A percentile compares a stretch with the other conserved stretches of the same genome.
Evolutionary conservation across 2,797 vertebrate genomes (phyloP).

Genomic region (Notoglanidium macrostoma): DNA sequence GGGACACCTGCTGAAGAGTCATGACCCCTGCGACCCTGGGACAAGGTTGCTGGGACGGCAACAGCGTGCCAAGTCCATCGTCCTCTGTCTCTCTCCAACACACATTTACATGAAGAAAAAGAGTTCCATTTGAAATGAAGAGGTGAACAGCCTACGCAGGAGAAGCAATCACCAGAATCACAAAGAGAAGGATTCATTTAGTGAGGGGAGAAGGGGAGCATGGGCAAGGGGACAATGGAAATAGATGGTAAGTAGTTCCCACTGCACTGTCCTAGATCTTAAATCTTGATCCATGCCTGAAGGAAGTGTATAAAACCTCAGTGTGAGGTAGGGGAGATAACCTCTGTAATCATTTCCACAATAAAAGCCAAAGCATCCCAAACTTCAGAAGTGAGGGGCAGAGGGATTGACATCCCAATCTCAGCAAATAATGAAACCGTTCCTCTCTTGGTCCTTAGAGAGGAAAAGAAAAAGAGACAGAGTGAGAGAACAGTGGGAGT

Average conservation of each 20-base stretch:
- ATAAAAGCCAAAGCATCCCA: slow-evolving; percentile 70
- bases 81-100: slow-evolving; percentile 15
- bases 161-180: slow-evolving; percentile 32
- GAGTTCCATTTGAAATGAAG: slow-evolving; percentile 17
- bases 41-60: slow-evolving; percentile 46
- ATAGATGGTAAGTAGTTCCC: slow-evolving; percentile 47
- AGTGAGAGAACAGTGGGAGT: slow-evolving; percentile 21
- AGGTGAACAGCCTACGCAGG: slow-evolving; percentile 6
- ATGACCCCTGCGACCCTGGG: slow-evolving; percentile 41
- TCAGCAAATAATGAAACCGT: slow-evolving; percentile 79
- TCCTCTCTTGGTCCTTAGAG: slow-evolving; percentile 59
- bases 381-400: slow-evolving; percentile 71
- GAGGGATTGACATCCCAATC: slow-evolving; percentile 76
- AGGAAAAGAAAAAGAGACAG: slow-evolving; percentile 35
- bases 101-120: slow-evolving; percentile 28
- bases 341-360: slow-evolving; percentile 73
- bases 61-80: slow-evolving; percentile 11
- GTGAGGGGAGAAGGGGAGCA: slow-evolving; percentile 54
- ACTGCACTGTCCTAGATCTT: slow-evolving; percentile 60
- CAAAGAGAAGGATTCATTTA: slow-evolving; percentile 39
- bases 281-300: slow-evolving; percentile 67
- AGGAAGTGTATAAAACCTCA: slow-evolving; percentile 65
- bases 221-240: slow-evolving; percentile 51
- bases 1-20: slow-evolving; percentile 38
- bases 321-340: slow-evolving; percentile 61